Base-by-base conservation (phyloP, 2,888 invertebrate genomes). In the Diplazon laetatorius region DNA sequence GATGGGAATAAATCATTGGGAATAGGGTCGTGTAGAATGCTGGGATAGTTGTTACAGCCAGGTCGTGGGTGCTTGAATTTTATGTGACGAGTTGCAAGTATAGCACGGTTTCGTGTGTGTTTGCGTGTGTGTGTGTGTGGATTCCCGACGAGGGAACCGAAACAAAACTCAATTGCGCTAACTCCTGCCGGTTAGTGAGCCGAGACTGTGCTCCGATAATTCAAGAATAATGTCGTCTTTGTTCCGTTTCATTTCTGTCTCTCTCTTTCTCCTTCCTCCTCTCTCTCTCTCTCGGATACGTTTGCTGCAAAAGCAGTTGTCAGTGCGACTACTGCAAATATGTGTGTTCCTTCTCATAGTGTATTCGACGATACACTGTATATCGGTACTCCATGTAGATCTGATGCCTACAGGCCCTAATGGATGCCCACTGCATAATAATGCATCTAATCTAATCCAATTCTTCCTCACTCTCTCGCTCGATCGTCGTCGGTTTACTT, bases 161-260 rank as follows among this genome's bases (percentile, higher is more conserved):
- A 75, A 75, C 74, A 20, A 76, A 76, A 79, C 71, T 75, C 71
- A 66, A 79, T 65, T 60, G 70, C 50, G 60, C 52, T 65, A 76
- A 76, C 63, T 76, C 71, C 44, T 71, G 65, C 25, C 52, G 52
- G 48, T 22, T 57, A 66, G 42, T 12, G 50, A 50, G 59, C 16
- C 25, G 30, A 66, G 59, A 63, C 69, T 35, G 60, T 59, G 18
- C 57, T 52, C 16, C 42, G 69, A 78, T 78, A 78, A 78, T 82
- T 76, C 80, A 78, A 35, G 74, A 82, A 78, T 74, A 80, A 77
- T 73, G 76, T 82, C 59, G 78, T 76, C 80, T 76, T 76, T 78
- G 74, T 80, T 82, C 78, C 65, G 59, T 66, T 82, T 74, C 52
- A 30, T 72, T 62, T 60, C 62, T 35, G 44, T 71, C 50, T 59